These are phyloP conservation scores for Parnassius mnemosyne DNA, from an alignment of 2,888 invertebrate genomes.

Conservation along the genomic window DNA sequence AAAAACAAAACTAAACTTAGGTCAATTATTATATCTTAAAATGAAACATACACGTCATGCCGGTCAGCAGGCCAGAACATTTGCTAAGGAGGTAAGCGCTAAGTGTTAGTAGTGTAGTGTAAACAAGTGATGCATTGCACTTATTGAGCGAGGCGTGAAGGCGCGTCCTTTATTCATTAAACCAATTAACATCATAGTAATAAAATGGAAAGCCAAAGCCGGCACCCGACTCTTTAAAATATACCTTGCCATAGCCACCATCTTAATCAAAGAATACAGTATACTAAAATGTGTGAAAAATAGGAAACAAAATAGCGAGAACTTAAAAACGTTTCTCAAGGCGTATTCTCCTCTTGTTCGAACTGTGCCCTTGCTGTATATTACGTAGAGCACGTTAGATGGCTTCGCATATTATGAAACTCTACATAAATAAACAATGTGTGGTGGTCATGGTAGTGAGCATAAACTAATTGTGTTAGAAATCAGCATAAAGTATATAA, in stretches of 20 bases:
- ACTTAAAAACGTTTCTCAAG: no score
- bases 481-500: no score
- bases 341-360: no score
- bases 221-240: not conserved
- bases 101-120: not conserved
- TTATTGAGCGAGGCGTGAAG: conserved; percentile 1
- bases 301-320: no score
- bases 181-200: not conserved
- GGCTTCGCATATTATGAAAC: conserved; percentile 9
- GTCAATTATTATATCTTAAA: not conserved
- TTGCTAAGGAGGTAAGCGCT: conserved; percentile 1
- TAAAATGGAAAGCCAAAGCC: conserved; percentile 4
- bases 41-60: not conserved
- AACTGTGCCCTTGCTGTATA: conserved; percentile 7
- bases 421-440: not conserved
- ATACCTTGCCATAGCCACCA: not conserved
- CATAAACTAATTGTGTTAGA: no score
- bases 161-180: not conserved
- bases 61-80: conserved; percentile 1
- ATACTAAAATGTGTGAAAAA: no score
- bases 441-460: no score
- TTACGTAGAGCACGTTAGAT: conserved; percentile 5
- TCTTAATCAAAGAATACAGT: no score
- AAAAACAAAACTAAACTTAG: not conserved
- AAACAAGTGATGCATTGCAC: conserved; percentile 3